Evolutionary conservation across 23 tunicate genomes (phyloP), one percentile per base, ranked within the genome.

Genomic region (Trididemnum miniatum): DNA sequence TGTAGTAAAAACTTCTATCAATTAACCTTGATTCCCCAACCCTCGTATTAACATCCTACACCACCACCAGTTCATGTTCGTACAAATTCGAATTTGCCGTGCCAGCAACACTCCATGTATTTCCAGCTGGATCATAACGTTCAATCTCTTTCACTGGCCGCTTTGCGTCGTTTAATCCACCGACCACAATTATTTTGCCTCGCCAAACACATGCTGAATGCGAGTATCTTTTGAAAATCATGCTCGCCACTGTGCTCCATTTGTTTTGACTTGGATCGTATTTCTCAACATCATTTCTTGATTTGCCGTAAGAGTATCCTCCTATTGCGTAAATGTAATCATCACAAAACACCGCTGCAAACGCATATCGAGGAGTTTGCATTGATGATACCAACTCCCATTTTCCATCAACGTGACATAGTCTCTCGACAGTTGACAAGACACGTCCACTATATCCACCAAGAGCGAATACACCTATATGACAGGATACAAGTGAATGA

Each of bases 261-360:
- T 71, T 15, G n/a, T 71, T 31, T 25, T 12, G 7, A 35, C 12
- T 7, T 7, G 76, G 44, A 33, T 18, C 3, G 15, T 35, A 71
- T 15, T 24, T 22, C 29, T 62, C 67, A 18, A 62, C 67, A n/a
- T 5, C 4, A 20, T 62, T n/a, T 7, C 54, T 9, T 3, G 5
- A 3, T 62, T 62, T 62, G 4, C 23, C 26, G 3, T 26, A 22
- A 62, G 28, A 71, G 5, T 33, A 12, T 15, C 39, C 44, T 25
- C 76, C 76, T 15, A 71, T 71, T 71, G 76, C 76, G 44, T 71
- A 71, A 20, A 71, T 27, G 5, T 30, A 12, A 5, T 44, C 76
- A 4, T 71, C 30, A n/a, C 76, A 71, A 71, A 23, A 20, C 18
- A 71, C 76, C 30, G 44, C 76, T 7, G 76, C 39, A 15, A 71